These are phyloP conservation scores for Melospiza melodia DNA, from an alignment of 2,113 vertebrate species.

Conservation along the genomic window DNA sequence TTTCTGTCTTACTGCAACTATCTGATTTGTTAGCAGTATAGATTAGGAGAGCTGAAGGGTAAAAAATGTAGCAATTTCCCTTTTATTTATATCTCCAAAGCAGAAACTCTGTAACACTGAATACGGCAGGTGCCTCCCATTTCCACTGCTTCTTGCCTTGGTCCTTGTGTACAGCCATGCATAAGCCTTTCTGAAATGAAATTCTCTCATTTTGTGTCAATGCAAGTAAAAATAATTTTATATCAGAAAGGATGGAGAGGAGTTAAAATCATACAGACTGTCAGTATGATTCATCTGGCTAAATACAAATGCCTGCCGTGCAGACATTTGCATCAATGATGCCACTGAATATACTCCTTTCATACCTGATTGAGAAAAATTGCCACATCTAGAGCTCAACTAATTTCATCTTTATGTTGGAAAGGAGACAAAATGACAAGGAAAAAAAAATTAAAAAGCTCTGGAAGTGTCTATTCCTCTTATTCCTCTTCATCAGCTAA, in stretches of 20 bases:
- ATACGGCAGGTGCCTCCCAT: not conserved
- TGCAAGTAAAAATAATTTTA: not conserved
- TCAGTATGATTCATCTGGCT: not conserved
- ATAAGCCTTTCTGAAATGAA: not conserved
- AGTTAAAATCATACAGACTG: not conserved
- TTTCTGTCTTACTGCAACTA: not conserved
- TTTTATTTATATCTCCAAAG: not conserved
- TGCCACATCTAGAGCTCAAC: not conserved
- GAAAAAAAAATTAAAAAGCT: not conserved
- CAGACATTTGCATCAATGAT: not conserved
- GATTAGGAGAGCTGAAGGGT: not conserved
- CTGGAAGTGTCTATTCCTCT: not conserved
- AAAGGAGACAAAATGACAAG: not conserved
- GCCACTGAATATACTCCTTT: not conserved
- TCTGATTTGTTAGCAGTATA: conserved; percentile 9
- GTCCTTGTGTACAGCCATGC: not conserved
- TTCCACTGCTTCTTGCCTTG: not conserved
- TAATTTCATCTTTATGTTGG: not conserved
- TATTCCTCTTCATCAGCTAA: not conserved
- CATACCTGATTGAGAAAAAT: conserved; percentile 16
- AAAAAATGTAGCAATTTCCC: conserved; percentile 5
- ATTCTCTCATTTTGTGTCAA: not conserved
- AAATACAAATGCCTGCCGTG: not conserved
- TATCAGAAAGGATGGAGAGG: not conserved
- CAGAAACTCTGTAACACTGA: not conserved